These are phyloP conservation scores for Drosophila santomea DNA, from an alignment of 1,140 invertebrate genomes.

Conservation along the genomic window DNA sequence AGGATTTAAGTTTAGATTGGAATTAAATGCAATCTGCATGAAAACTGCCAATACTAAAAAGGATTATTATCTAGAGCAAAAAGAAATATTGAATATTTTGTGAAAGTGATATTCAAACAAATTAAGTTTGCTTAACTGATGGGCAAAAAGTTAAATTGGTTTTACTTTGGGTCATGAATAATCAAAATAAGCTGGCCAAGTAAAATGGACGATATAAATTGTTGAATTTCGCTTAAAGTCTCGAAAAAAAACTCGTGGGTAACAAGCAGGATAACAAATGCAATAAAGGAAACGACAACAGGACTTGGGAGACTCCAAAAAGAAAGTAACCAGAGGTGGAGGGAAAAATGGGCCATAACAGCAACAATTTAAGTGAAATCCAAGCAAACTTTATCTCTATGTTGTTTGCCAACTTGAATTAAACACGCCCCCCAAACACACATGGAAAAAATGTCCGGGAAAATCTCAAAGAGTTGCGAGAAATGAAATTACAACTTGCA, in stretches of 20 bases:
- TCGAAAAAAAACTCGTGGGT: slow-evolving; percentile 7
- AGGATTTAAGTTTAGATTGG: neutral
- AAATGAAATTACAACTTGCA: slow-evolving; percentile 81
- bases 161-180: slow-evolving; percentile 29
- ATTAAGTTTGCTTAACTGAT: slow-evolving; percentile 36
- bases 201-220: slow-evolving; percentile 20
- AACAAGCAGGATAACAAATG: slow-evolving; percentile 56
- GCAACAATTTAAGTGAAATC: slow-evolving; percentile 59
- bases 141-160: slow-evolving; percentile 60
- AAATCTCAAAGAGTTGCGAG: slow-evolving; percentile 54
- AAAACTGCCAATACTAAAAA: neutral
- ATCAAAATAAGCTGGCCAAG: slow-evolving; percentile 5
- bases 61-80: neutral
- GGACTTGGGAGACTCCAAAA: slow-evolving; percentile 9
- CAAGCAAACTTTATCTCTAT: slow-evolving; percentile 81
- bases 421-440: slow-evolving; percentile 58
- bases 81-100: slow-evolving; percentile 2
- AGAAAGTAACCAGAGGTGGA: slow-evolving; percentile 20
- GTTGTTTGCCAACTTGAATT: slow-evolving; percentile 77
- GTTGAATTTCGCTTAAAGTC: neutral
- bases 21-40: neutral
- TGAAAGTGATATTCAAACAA: neutral
- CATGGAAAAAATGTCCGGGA: slow-evolving; percentile 29
- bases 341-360: slow-evolving; percentile 24
- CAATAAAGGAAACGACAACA: slow-evolving; percentile 70